Percentiles rank a stretch among this genome's conserved stretches.
phyloP scores from a whole-genome alignment of 2,888 invertebrate species.

The Agonum fuliginosum region DNA sequence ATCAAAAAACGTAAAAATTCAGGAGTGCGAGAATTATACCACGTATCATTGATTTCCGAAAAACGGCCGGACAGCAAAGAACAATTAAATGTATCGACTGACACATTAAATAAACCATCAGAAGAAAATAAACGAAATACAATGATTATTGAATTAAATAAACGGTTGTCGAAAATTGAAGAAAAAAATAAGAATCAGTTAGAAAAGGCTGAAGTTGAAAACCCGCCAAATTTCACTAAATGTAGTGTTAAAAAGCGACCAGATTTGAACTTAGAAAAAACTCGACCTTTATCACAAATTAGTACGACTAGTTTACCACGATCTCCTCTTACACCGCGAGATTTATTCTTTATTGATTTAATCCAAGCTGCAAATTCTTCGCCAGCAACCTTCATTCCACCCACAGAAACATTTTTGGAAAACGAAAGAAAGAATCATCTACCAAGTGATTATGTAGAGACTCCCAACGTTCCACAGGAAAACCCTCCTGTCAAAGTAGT shows the following conservation, averaged over 20 bases:
- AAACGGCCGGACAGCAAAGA: not conserved
- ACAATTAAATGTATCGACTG: constrained; percentile 9
- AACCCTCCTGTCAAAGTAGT: constrained; percentile 2
- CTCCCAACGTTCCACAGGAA: not conserved
- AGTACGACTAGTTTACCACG: constrained; percentile 30
- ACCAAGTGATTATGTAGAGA: no score
- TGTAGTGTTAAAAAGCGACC: constrained; percentile 58
- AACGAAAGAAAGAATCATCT: constrained; percentile 42
- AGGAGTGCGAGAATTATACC: constrained; percentile 41
- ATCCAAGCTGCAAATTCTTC: constrained; percentile 68
- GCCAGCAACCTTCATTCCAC: constrained; percentile 45
- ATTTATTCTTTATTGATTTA: constrained; percentile 71
- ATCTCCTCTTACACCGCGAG: constrained; percentile 69
- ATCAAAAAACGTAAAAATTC: constrained; percentile 9
- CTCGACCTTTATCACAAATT: constrained; percentile 44
- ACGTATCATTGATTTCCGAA: constrained; percentile 21
- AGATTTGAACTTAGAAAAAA: constrained; percentile 27
- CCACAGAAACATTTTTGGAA: constrained; percentile 42
- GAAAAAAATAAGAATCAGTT: constrained; percentile 6
- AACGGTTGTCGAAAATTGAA: not conserved
- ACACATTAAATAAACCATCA: constrained; percentile 2
- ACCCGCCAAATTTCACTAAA: constrained; percentile 41
- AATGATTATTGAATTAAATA: not conserved
- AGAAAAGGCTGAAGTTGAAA: no score
- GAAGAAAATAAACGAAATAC: constrained; percentile 29